These are phyloP conservation scores for Cryptoprocta ferox DNA, from an alignment of 2,797 vertebrate genomes.

Conservation along the genomic window DNA sequence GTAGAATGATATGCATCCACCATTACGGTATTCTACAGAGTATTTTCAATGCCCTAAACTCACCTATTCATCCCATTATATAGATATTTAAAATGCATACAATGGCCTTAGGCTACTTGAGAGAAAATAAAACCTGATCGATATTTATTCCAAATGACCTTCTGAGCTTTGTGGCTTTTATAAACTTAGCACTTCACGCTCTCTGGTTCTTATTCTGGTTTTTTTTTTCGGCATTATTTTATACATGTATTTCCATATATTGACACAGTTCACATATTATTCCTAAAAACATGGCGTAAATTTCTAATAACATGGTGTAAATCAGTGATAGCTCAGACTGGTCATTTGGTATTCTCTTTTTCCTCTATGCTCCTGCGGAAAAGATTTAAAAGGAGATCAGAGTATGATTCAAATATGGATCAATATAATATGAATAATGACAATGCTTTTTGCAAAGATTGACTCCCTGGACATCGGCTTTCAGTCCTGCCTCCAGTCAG, in stretches of 20 bases:
- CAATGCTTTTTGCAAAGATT: not conserved
- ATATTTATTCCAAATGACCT: conserved; percentile 38
- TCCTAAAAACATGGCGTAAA: not conserved
- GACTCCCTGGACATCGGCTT: not conserved
- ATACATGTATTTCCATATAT: not conserved
- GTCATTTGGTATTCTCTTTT: not conserved
- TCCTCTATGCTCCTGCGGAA: not conserved
- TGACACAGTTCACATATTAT: not conserved
- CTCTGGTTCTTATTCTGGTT: not conserved
- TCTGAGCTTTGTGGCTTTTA: not conserved
- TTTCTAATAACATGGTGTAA: not conserved
- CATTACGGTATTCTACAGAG: not conserved
- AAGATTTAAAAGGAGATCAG: not conserved
- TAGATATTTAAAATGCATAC: not conserved
- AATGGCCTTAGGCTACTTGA: not conserved
- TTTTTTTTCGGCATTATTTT: conserved; percentile 21
- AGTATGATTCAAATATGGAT: not conserved
- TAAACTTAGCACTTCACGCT: not conserved
- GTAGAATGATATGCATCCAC: not conserved
- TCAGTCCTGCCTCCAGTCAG: not conserved
- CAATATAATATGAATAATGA: not conserved
- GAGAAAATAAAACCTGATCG: conserved; percentile 29
- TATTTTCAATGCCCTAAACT: not conserved
- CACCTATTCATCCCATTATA: not conserved
- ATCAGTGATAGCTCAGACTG: not conserved